Evolutionary conservation across 2,888 invertebrate genomes (phyloP), one percentile per base, ranked within the genome.

Genomic region (Hydrotaea cyrtoneurina): DNA sequence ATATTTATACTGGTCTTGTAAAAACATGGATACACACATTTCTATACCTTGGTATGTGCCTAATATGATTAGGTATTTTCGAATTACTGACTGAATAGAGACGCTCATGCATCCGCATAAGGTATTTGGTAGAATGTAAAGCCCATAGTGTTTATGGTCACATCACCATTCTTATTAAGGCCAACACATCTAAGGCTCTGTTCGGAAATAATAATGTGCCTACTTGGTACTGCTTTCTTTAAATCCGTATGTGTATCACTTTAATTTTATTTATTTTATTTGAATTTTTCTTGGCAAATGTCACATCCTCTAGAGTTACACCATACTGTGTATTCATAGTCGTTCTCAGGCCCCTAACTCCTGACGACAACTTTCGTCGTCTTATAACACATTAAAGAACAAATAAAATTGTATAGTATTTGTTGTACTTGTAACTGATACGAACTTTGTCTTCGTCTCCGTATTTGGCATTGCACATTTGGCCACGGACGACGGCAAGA

Each of bases 381-480:
- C 53, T 71, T 53, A 31, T 53, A 53, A 31, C 71, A 71, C 71
- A 71, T 71, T 71, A 53, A 59, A 59, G 71, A 53, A 53, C 15
- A 71, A 71, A 23, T 53, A 71, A 50, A 53, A 71, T 53, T 53
- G 15, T 53, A 71, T 71, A 39, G 53, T 13, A 31, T 53, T 53
- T 19, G 17, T 62, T 19, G 21, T 50, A 31, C 31, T 53, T 17
- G 26, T 53, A 53, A 26, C n/a, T 21, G n/a, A 46, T 50, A 50
- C 69, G 5, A 1, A 23, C 19, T 55, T 55, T 13, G 23, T 39
- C 13, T 4, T 39, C 11, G 39, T 36, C 36, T 57, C 57, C 21
- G 2, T 4, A 5, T 36, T 36, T 36, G 39, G 7, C 15, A 23
- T 13, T 59, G 59, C 26, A 59, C 26, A 59, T 26, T 59, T 59